Base-by-base conservation (phyloP, 2,797 vertebrate genomes). In the Leontocebus nigricollis region DNA sequence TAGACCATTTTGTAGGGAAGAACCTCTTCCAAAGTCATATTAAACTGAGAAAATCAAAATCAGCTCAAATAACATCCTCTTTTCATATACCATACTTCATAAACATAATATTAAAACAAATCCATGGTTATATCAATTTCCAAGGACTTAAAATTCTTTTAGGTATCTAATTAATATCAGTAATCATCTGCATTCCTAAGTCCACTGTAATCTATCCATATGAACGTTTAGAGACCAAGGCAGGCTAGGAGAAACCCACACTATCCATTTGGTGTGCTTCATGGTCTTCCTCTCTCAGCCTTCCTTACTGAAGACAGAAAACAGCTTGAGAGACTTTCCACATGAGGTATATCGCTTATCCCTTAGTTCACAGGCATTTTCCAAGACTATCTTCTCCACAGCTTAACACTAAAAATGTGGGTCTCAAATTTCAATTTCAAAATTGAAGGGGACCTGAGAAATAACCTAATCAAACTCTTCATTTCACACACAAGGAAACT, bases 101-200 rank as follows among this genome's bases (percentile, higher is more conserved):
- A 81, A 88, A 89, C 52, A 67, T 26, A 90, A 41, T 14, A 70
- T 33, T 48, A 77, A 90, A 87, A 79, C 57, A 88, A 95, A 93
- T 52, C 55, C 48, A 76, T 46, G 48, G n/a, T 75, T 64, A 94
- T 30, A 90, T 46, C 50, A 33, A n/a, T 92, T 93, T 80, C 81
- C 50, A 81, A 77, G 50, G 33, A 46, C 70, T 57, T 83, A 84
- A 67, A 44, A 30, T 76, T 86, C 55, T 89, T 83, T 50, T 17
- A 80, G 79, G 44, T 90, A 90, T 44, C 88, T 85, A 92, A 86
- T 94, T 91, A 93, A 77, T 48, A 79, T 39, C 89, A 77, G 55
- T 80, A 91, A 79, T 59, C 61, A 57, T 9, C 41, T 70, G 86
- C 82, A 48, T 33, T 64, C 52, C 75, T 93, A 27, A 93, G 83